Evolutionary conservation across 2,113 vertebrate species (phyloP), one percentile per base, ranked within the genome.

Genomic region (Phrynosoma platyrhinos): DNA sequence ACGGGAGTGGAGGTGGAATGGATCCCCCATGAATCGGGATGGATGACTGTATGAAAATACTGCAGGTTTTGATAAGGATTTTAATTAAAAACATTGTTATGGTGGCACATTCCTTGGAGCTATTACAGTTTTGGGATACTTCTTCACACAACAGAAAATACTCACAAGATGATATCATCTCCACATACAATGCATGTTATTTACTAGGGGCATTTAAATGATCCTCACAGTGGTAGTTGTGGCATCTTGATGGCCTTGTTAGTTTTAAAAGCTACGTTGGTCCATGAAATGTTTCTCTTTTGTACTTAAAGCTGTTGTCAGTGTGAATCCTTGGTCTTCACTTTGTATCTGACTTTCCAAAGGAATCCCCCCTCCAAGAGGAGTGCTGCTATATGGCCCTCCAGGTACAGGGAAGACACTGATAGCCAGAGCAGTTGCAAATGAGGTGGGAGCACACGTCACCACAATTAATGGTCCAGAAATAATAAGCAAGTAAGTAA

Each of bases 341-440:
- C 87, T 80, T 90, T 84, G 9, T 93, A 85, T 89, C 42, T 92
- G 87, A 79, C 79, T 83, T 80, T 84, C 94, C 91, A 0, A 93
- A 99, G 99, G 99, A 75, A 98, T 99, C 93, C 93, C 97, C 4
- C 96, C 98, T 68, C 98, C 99, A 13, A 93, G 98, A 92, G 99
- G 99, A 52, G 97, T 99, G 16, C 96, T 99, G 0, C 94, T 99
- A 0, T 98, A 98, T 7, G 99, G 99, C 0, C 98, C 99, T 18
- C 99, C 99, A 0, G 99, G 99, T 36, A 99, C 99, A 0, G 99
- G 99, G 36, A 99, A 99, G 94, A 99, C 99, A 0, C 96, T 99
- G 98, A 98, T 99, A 90, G 99, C 98, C 87, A 98, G 97, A 94
- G 98, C 99, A 85, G 93, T 99, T 25, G 98, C 98, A 89, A 98